Evolutionary conservation across 1,140 invertebrate species (phyloP), one percentile per base, ranked within the genome.

Genomic region (Hyphantria cunea): DNA sequence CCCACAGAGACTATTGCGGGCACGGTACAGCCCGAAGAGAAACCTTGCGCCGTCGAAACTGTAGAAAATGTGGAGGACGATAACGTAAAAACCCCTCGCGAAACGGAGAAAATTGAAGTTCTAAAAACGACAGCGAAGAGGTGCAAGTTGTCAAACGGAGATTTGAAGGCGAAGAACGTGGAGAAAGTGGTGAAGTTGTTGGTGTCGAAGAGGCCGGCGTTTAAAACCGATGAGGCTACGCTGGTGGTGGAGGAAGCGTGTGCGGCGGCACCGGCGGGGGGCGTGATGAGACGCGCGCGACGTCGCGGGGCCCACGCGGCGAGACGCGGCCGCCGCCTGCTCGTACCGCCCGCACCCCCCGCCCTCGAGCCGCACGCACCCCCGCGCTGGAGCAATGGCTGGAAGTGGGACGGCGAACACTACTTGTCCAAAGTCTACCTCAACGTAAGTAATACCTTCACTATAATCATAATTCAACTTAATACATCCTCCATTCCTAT

Each of bases 371-470:
- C 78, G 0, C 72, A 82, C 50, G 64, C 72, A 3, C 76, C 80
- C 11, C 95, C 96, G 3, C 95, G 95, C 64, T 97, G 96, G 95
- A 96, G 95, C 71, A 97, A 98, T 76, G 97, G 97, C 5, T 98
- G 97, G 97, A 94, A 93, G 52, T 98, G 96, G 96, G 94, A 96
- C 76, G 97, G 97, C 33, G 94, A 96, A 73, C 92, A 96, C 8
- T 96, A 95, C 74, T 93, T 97, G 77, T 94, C 95, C 45, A 95
- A 95, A 92, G 96, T 98, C 70, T 97, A 95, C 91, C 91, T 98
- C 72, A 96, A 96, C 91, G 97, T 98, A 92, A 95, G 94, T 94
- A 45, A 9, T 17, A 8, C 17, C 15, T 25, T 17, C 6, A 2
- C 7, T 12, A 44, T 3, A 6, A 6, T 13, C 12, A 14, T 44